Conservation (phyloP, 2,797 vertebrate species). For the Micropoecilia bifurca region DNA sequence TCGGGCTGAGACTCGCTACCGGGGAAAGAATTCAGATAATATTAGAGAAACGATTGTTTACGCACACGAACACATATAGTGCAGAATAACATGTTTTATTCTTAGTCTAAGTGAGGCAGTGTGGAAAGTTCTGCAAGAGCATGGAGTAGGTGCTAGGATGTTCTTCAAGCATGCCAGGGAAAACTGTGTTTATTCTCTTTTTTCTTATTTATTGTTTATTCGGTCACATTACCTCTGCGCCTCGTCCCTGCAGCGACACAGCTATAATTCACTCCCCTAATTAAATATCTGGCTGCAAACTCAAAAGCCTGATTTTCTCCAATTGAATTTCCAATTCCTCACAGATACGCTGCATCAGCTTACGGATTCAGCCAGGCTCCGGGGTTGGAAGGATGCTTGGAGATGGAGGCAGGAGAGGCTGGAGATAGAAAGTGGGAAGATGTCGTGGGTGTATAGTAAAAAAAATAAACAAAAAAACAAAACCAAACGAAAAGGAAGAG, state of each 20-base stretch:
- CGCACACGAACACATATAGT: constrained; percentile 11
- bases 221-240: constrained; percentile 63
- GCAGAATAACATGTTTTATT: constrained; percentile 7
- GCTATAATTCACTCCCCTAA: constrained; percentile 69
- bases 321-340: constrained; percentile 76
- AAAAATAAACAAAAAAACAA: constrained; percentile 2
- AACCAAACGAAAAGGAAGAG: constrained; percentile 12
- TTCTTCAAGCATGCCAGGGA: constrained; percentile 59
- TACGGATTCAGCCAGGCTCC: constrained; percentile 42
- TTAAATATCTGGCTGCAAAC: constrained; percentile 78
- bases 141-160: constrained; percentile 45
- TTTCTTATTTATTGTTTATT: constrained; percentile 73
- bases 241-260: constrained; percentile 58
- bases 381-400: constrained; percentile 34
- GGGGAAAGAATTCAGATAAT: constrained; percentile 38
- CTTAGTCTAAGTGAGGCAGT: constrained; percentile 29
- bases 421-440: constrained; percentile 20
- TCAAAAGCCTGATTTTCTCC: constrained; percentile 71
- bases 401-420: constrained; percentile 12
- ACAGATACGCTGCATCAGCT: constrained; percentile 74
- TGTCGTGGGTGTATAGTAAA: constrained; percentile 4
- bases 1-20: constrained; percentile 39
- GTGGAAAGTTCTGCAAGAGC: constrained; percentile 41
- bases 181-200: constrained; percentile 20
- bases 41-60: constrained; percentile 34